These are phyloP conservation scores for Tinea trinotella DNA, from an alignment of 2,888 invertebrate species.

Conservation along the genomic window DNA sequence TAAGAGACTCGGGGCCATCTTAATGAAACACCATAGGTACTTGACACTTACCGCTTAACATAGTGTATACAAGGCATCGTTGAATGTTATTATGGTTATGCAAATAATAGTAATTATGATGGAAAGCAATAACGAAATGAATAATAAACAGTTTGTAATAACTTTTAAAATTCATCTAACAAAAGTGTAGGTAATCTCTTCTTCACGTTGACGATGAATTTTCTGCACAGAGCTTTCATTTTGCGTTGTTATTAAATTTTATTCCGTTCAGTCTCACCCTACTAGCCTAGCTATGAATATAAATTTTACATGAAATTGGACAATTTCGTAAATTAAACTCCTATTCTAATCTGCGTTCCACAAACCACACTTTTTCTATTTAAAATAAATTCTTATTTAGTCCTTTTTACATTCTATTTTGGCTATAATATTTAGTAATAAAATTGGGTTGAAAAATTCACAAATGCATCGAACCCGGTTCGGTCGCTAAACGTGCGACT, in stretches of 20 bases:
- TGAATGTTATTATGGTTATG: constrained; percentile 7
- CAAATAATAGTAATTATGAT: constrained; percentile 7
- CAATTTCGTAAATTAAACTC: constrained; percentile 9
- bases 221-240: constrained; percentile 15
- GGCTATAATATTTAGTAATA: too few species aligned
- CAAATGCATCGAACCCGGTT: too few species aligned
- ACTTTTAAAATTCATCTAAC: constrained; percentile 15
- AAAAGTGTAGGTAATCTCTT: constrained; percentile 17
- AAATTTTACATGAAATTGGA: constrained; percentile 19
- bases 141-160: constrained; percentile 16
- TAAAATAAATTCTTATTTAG: too few species aligned
- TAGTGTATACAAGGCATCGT: too few species aligned
- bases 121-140: constrained; percentile 5
- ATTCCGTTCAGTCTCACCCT: constrained; percentile 13
- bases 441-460: too few species aligned
- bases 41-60: too few species aligned
- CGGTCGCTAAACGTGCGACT: too few species aligned
- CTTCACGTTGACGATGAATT: constrained; percentile 13
- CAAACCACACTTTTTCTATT: too few species aligned
- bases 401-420: too few species aligned
- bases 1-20: too few species aligned
- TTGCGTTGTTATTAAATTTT: constrained; percentile 18
- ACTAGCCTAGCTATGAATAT: constrained; percentile 18
- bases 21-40: too few species aligned
- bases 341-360: not conserved